Evolutionary conservation across 2,797 vertebrate species (phyloP), one percentile per base, ranked within the genome.

Genomic region (Gambelia wislizenii): DNA sequence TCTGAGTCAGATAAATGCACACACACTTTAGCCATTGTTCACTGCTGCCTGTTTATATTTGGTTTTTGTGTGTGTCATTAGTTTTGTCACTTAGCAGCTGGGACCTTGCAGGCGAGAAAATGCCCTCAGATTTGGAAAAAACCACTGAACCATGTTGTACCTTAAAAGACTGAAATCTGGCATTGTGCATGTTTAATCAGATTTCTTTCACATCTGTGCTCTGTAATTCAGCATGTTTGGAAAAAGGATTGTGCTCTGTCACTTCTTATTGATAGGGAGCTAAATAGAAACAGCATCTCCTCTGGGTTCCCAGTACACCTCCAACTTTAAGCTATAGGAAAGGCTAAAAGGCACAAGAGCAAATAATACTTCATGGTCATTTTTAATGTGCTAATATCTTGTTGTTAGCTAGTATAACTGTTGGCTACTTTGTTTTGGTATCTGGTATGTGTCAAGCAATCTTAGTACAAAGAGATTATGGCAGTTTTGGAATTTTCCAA

Each of bases 101-200:
- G 72, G 92, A 89, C 81, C 72, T 85, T 87, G 88, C 30, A 91
- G 88, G 83, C 80, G 87, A 82, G 80, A 90, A 95, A 92, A 92
- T 67, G 16, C 72, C 91, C 85, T 91, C 77, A 88, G 56, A 94
- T 94, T 93, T 93, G 77, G 42, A 91, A 94, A n/a, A 90, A 92
- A 91, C 20, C 10, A 90, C 56, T 92, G 88, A 94, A 91, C 83
- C 67, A 72, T 89, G 67, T 85, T 92, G 78, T 88, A 91, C 93
- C 56, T 96, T 94, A 94, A 94, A 94, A 94, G 85, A 90, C 89
- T 93, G 88, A 92, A 92, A 87, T 91, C 82, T 93, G 44, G 10
- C 86, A 91, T 84, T 95, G 85, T 93, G 83, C 90, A 92, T 92
- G 80, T 95, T 95, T 96, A 96, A 96, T 97, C 93, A 94, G 93